Conservation (phyloP, 1,140 invertebrate genomes). For the Asbolus verrucosus region DNA sequence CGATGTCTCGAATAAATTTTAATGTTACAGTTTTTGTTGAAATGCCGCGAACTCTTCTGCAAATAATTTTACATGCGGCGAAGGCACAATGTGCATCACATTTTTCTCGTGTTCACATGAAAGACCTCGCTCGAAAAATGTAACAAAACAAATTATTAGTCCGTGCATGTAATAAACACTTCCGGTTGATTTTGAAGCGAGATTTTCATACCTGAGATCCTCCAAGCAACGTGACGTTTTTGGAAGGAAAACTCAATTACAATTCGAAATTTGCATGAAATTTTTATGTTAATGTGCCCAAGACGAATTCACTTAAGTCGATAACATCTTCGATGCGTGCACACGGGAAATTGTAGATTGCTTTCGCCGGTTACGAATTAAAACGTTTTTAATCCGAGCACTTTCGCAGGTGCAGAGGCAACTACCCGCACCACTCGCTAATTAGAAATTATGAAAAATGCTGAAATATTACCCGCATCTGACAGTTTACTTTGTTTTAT, state of each 20-base stretch:
- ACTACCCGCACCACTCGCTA: constrained; percentile 1
- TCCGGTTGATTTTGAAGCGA: not conserved
- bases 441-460: not conserved
- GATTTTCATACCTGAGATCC: constrained; percentile 7
- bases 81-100: not conserved
- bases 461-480: constrained; percentile 3
- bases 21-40: not conserved
- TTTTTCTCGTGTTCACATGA: not conserved
- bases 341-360: not conserved
- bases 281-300: constrained; percentile 7
- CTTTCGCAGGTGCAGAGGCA: not conserved
- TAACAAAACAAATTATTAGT: not conserved
- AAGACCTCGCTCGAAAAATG: not conserved
- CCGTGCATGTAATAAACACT: constrained; percentile 3
- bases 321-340: not conserved
- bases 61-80: not conserved
- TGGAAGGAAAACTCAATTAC: not conserved
- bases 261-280: constrained; percentile 5
- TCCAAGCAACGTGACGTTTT: not conserved
- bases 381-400: not conserved
- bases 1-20: constrained; percentile 5
- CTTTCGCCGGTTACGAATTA: not conserved
- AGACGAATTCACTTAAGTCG: not conserved
- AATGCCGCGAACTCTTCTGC: not conserved
- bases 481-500: not conserved